These are phyloP conservation scores for Trachymyrmex septentrionalis DNA, from an alignment of 1,140 invertebrate genomes.

Conservation along the genomic window DNA sequence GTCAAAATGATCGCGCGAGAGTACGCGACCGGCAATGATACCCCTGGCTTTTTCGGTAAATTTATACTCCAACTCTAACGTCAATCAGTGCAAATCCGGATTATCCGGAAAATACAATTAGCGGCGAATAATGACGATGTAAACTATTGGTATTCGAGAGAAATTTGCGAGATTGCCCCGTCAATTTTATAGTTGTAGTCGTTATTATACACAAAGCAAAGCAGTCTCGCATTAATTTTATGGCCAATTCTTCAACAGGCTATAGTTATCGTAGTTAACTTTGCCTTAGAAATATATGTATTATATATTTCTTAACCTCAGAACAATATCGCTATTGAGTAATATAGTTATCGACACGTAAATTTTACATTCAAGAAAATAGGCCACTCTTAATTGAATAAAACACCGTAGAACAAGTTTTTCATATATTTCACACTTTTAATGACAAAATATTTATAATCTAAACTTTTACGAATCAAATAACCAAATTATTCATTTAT, in stretches of 20 bases:
- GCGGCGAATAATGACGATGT: slow-evolving; percentile 59
- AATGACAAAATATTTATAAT: too few relatives aligned
- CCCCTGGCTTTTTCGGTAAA: slow-evolving; percentile 64
- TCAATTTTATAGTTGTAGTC: slow-evolving; percentile 47
- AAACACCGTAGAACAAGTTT: too few relatives aligned
- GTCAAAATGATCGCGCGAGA: slow-evolving; percentile 59
- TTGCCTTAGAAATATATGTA: not conserved
- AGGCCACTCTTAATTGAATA: too few relatives aligned
- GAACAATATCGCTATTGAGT: too few relatives aligned
- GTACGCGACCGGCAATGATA: slow-evolving; percentile 49
- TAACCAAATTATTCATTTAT: too few relatives aligned
- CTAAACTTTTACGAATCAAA: too few relatives aligned
- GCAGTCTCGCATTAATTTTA: not conserved
- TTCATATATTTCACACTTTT: too few relatives aligned
- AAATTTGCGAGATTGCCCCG: slow-evolving; percentile 44
- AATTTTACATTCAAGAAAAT: too few relatives aligned
- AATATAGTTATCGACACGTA: too few relatives aligned
- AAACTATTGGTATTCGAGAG: slow-evolving; percentile 53
- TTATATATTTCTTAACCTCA: not conserved
- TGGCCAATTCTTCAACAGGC: not conserved
- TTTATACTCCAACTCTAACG: slow-evolving; percentile 59
- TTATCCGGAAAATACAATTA: slow-evolving; percentile 65
- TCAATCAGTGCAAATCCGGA: slow-evolving; percentile 60
- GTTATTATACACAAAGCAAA: not conserved
- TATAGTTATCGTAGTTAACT: not conserved